phyloP scores from a whole-genome alignment of 1,140 invertebrate genomes.

The Probaryconus sp. region DNA sequence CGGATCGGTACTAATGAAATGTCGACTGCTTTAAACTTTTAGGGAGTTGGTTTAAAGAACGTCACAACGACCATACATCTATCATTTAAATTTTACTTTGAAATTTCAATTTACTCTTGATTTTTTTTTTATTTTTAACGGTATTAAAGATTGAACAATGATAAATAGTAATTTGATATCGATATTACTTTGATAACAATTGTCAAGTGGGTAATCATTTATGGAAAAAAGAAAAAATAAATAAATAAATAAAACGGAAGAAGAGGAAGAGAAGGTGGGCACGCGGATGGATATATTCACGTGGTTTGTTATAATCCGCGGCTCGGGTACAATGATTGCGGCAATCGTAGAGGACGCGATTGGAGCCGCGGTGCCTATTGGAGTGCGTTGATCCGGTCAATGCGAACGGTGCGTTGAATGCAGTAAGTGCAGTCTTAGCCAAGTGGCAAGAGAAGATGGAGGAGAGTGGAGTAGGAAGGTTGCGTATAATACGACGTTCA shows the following conservation, averaged over 20 bases:
- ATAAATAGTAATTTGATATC: too few relatives aligned
- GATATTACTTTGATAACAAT: too few relatives aligned
- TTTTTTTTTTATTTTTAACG: too few relatives aligned
- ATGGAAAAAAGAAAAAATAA: too few relatives aligned
- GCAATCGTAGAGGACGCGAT: constrained; percentile 34
- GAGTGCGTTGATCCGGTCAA: constrained; percentile 75
- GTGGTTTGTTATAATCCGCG: constrained; percentile 25
- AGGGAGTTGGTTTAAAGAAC: too few relatives aligned
- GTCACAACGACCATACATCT: too few relatives aligned
- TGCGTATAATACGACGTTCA: constrained; percentile 65
- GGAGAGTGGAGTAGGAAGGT: constrained; percentile 61
- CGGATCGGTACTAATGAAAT: constrained; percentile 28
- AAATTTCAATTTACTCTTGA: too few relatives aligned
- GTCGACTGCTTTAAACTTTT: neutral
- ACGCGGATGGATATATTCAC: constrained; percentile 31
- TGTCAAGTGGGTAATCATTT: too few relatives aligned
- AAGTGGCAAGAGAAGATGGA: constrained; percentile 65
- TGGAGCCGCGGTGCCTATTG: constrained; percentile 60
- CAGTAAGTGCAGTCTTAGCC: constrained; percentile 71
- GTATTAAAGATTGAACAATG: too few relatives aligned
- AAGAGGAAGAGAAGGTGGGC: too few relatives aligned
- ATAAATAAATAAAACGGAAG: too few relatives aligned
- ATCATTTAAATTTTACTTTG: neutral
- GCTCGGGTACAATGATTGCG: constrained; percentile 32
- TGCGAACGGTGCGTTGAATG: constrained; percentile 69